Evolutionary conservation across 2,888 invertebrate genomes (phyloP).

Genomic region (Neria commutata): DNA sequence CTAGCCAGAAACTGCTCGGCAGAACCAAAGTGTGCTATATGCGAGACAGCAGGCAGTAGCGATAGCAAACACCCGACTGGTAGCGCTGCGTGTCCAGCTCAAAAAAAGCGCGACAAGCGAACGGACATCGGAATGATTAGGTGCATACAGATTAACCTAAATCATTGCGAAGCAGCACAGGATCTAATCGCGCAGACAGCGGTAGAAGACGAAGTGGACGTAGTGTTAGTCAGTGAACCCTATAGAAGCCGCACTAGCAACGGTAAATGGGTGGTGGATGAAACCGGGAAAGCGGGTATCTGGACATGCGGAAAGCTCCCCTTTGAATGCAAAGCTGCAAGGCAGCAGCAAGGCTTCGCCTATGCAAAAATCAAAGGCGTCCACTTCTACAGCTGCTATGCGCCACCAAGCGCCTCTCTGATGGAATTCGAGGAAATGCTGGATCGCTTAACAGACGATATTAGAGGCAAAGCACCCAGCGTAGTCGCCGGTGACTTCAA

Average conservation of each 20-base stretch:
- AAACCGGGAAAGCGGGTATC: constrained; percentile 5
- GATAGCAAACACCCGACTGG: not conserved
- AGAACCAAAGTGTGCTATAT: not conserved
- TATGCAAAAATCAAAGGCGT: constrained; percentile 3
- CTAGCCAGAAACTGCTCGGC: not conserved
- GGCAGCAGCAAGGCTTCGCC: constrained; percentile 5
- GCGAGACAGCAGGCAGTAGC: not conserved
- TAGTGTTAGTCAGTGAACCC: not conserved
- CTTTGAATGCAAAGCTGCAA: not conserved
- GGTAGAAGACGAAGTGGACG: not conserved
- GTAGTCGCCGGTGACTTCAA: constrained; percentile 15
- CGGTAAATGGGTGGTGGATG: constrained; percentile 1
- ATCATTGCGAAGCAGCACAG: constrained; percentile 4
- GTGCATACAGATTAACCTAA: constrained; percentile 2
- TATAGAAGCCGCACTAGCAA: not conserved
- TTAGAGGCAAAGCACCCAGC: not conserved
- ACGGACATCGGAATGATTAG: not conserved
- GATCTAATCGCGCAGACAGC: not conserved
- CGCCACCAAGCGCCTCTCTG: constrained; percentile 1
- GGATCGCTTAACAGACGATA: not conserved
- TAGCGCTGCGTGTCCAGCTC: not conserved
- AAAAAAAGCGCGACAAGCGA: not conserved
- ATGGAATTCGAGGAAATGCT: not conserved
- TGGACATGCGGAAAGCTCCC: not conserved
- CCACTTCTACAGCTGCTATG: constrained; percentile 16